A percentile compares a stretch with the other conserved stretches of the same genome.
These are phyloP conservation scores for Callaeas wilsoni DNA, from an alignment of 2,113 vertebrate species.

Conservation along the genomic window DNA sequence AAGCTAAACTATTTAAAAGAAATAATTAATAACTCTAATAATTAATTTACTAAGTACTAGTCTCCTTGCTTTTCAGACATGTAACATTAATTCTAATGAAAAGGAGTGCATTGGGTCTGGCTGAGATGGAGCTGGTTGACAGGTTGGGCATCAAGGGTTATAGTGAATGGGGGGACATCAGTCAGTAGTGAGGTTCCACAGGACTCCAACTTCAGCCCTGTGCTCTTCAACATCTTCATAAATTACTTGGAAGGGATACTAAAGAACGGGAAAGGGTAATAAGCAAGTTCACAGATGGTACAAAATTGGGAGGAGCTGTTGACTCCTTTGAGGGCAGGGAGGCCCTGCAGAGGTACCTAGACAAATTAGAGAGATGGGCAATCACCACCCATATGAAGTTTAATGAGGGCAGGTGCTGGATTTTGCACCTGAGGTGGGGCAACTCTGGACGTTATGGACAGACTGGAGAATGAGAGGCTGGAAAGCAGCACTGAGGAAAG, in stretches of 20 bases:
- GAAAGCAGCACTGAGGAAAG: neutral
- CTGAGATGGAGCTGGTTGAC: neutral
- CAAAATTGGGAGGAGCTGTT: neutral
- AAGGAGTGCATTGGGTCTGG: neutral
- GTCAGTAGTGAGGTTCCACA: neutral
- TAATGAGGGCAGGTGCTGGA: fast-evolving
- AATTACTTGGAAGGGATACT: neutral
- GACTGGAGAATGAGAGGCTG: neutral
- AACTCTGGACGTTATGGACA: neutral
- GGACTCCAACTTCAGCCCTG: neutral
- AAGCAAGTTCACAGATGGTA: neutral
- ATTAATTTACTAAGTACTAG: neutral
- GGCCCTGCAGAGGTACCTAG: neutral
- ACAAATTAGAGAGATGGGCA: neutral
- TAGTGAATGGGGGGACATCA: neutral
- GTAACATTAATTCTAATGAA: neutral
- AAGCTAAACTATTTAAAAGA: neutral
- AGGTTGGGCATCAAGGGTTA: fast-evolving
- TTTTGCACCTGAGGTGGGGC: neutral
- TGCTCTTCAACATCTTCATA: neutral
- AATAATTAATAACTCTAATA: neutral
- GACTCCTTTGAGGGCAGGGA: neutral
- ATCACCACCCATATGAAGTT: neutral
- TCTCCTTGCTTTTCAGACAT: neutral
- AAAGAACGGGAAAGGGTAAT: neutral